Evolutionary conservation across 2,113 vertebrate genomes (phyloP), one percentile per base, ranked within the genome.

Genomic region (Phoenicopterus ruber): DNA sequence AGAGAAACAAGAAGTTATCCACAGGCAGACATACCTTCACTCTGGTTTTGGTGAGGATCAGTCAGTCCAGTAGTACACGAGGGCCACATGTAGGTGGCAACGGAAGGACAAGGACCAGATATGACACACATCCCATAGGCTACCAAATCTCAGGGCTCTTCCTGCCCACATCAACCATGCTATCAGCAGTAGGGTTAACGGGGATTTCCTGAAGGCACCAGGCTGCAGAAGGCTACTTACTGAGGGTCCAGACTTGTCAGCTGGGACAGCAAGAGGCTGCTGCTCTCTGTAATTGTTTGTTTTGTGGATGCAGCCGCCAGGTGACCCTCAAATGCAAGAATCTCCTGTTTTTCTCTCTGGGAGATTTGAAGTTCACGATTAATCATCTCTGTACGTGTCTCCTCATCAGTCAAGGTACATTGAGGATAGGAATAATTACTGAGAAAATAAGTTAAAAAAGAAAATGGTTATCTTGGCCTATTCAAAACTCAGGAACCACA

Each of bases 271-370:
- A 99, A 97, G 70, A 99, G 98, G 94, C 99, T 99, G 98, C 99
- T 99, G 97, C 98, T 99, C 97, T 99, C 99, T 0, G 99, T 99
- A 97, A 99, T 99, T 54, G 99, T 99, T 97, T 99, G 99, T 91
- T 99, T 99, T 65, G 99, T 99, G 88, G 99, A 99, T 0, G 99
- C 99, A 1, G 99, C 99, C 0, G 99, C 99, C 96, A 99, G 97
- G 92, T 99, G 99, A 72, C 99, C 99, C 94, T 99, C 99, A 15
- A 99, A 99, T 10, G 99, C 99, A 95, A 99, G 97, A 84, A 99
- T 99, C 92, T 99, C 99, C 88, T 99, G 99, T 91, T 99, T 99
- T 98, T 99, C 99, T 59, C 99, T 98, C 97, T 99, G 99, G 9
- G 99, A 99, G 82, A 99, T 98, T 93, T 99, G 99, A 90, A 99